Conservation (phyloP, 2,113 vertebrate species). For the Chiloscyllium plagiosum region DNA sequence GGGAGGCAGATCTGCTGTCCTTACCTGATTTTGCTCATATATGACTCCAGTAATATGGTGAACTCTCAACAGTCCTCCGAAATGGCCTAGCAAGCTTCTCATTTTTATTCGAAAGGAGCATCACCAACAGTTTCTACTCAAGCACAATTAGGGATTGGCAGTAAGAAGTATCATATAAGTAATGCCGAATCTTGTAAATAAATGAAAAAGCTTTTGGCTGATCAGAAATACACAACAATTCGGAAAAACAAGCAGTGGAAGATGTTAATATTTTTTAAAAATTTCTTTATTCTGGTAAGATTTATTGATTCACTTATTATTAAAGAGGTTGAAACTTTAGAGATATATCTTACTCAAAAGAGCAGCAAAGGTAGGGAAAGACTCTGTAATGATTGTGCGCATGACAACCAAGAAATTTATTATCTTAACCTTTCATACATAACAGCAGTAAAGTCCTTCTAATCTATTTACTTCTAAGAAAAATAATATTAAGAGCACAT, state of each 20-base stretch:
- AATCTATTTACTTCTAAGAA: not conserved
- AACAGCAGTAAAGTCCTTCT: not conserved
- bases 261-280: not conserved
- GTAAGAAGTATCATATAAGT: too few species aligned
- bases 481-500: not conserved
- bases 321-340: not conserved
- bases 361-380: too few species aligned
- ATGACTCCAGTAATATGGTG: too few species aligned
- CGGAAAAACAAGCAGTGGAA: not conserved
- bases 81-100: too few species aligned
- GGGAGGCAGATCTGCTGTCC: too few species aligned
- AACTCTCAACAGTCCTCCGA: too few species aligned
- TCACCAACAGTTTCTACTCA: too few species aligned
- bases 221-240: not conserved
- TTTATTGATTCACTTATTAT: not conserved
- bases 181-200: too few species aligned
- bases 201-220: too few species aligned
- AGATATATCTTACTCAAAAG: not conserved
- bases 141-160: too few species aligned
- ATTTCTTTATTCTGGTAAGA: not conserved
- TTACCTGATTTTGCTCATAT: too few species aligned
- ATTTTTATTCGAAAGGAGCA: too few species aligned
- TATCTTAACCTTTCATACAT: not conserved
- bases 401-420: not conserved
- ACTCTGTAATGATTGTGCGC: not conserved